Evolutionary conservation across 2,888 invertebrate species (phyloP).

Genomic region (Dysmachus trigonus): DNA sequence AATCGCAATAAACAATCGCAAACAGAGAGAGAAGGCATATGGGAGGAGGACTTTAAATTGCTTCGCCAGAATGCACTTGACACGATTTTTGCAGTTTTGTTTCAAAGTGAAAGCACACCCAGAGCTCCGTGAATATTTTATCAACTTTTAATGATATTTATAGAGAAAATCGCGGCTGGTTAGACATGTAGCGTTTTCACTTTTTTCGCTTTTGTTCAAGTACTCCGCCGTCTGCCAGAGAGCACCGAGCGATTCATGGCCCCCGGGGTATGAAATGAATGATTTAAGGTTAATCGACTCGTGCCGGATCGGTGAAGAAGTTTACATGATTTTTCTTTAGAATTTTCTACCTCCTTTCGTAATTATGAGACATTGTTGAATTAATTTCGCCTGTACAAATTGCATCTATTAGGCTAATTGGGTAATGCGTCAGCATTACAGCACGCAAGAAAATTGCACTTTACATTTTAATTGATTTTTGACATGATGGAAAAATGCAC

Average conservation of each 20-base stretch:
- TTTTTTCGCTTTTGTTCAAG: neutral
- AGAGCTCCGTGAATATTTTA: neutral
- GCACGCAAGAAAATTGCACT: neutral
- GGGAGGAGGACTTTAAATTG: neutral
- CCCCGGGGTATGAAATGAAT: neutral
- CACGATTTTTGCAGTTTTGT: neutral
- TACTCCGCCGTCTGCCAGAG: neutral
- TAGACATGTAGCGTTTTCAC: neutral
- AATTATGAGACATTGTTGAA: neutral
- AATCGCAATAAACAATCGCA: neutral
- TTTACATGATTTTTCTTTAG: neutral
- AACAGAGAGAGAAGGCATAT: neutral
- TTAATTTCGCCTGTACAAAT: neutral
- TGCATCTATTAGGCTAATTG: neutral
- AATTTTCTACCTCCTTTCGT: neutral
- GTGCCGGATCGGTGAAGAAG: neutral
- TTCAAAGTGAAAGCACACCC: neutral
- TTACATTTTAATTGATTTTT: neutral
- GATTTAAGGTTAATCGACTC: neutral
- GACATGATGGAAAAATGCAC: neutral
- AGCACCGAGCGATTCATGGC: neutral
- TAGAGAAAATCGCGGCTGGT: neutral
- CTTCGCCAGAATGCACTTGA: neutral
- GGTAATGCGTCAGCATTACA: neutral
- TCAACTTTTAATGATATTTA: neutral